These are phyloP conservation scores for Amphiprion clarkii DNA, from an alignment of 2,797 vertebrate species.

Conservation along the genomic window DNA sequence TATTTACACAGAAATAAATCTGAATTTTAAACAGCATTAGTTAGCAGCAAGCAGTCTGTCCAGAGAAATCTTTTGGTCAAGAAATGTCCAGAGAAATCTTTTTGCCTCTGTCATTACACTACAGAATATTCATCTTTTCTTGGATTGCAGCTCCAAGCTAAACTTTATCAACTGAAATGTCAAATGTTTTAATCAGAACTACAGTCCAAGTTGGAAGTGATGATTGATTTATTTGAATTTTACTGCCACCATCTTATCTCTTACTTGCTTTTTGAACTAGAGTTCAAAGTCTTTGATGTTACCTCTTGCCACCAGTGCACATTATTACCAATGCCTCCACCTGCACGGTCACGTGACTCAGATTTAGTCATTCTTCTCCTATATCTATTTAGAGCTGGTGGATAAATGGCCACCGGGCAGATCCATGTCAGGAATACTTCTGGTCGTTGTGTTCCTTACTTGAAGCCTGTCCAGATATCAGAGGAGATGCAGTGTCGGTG, in stretches of 20 bases:
- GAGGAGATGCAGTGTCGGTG: constrained; percentile 29
- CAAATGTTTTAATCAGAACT: not conserved
- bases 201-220: not conserved
- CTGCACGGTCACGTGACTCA: constrained; percentile 18
- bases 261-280: constrained; percentile 26
- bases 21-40: constrained; percentile 32
- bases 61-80: constrained; percentile 14
- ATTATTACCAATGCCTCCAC: constrained; percentile 20
- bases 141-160: not conserved
- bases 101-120: not conserved
- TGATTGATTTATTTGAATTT: constrained; percentile 16
- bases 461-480: constrained; percentile 44
- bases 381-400: constrained; percentile 37
- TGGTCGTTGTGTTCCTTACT: constrained; percentile 42
- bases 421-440: constrained; percentile 36
- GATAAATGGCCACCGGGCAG: constrained; percentile 21
- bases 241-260: not conserved
- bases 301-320: constrained; percentile 17
- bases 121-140: not conserved
- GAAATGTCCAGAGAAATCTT: not conserved
- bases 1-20: constrained; percentile 14
- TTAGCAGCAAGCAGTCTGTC: not conserved
- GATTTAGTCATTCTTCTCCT: constrained; percentile 30
- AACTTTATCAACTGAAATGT: constrained; percentile 2
- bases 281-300: constrained; percentile 42